These are phyloP conservation scores for Antedon mediterranea DNA, from an alignment of 53 echinoderm and acorn worm genomes.

Conservation along the genomic window DNA sequence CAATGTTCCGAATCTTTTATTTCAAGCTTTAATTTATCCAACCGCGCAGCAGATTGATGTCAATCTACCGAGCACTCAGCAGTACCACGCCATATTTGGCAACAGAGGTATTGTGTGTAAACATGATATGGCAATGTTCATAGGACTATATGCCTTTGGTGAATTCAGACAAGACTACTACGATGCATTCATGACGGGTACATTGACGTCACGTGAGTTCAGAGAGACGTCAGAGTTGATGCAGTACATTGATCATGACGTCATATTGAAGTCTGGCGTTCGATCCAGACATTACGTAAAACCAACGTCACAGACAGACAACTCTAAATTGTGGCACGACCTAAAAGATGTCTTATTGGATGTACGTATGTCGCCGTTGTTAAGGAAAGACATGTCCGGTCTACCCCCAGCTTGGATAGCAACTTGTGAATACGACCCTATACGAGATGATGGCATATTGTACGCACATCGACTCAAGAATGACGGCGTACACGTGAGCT, in stretches of 20 bases:
- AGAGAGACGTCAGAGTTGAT: conserved; percentile 10
- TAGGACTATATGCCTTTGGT: background rate
- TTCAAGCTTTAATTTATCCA: conserved; percentile 56
- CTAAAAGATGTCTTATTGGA: conserved; percentile 30
- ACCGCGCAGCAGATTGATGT: conserved; percentile 60
- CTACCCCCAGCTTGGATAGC: conserved; percentile 48
- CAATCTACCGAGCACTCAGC: conserved; percentile 68
- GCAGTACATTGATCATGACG: conserved; percentile 28
- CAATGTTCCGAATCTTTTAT: conserved; percentile 30
- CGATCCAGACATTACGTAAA: background rate
- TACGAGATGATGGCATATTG: conserved; percentile 41
- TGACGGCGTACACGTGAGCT: background rate
- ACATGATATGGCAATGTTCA: background rate
- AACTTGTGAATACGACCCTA: conserved; percentile 43
- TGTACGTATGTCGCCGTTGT: conserved; percentile 41
- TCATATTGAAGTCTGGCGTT: conserved; percentile 1
- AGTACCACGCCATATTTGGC: conserved; percentile 16
- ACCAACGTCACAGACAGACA: background rate
- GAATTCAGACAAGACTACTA: background rate
- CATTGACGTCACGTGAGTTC: conserved; percentile 15
- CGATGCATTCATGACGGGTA: conserved; percentile 14
- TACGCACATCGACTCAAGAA: background rate
- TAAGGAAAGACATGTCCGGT: conserved; percentile 37
- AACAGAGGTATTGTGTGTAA: background rate
- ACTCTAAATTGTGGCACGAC: conserved; percentile 20